These are phyloP conservation scores for Hestina assimilis DNA, from an alignment of 1,140 invertebrate species.

Conservation along the genomic window DNA sequence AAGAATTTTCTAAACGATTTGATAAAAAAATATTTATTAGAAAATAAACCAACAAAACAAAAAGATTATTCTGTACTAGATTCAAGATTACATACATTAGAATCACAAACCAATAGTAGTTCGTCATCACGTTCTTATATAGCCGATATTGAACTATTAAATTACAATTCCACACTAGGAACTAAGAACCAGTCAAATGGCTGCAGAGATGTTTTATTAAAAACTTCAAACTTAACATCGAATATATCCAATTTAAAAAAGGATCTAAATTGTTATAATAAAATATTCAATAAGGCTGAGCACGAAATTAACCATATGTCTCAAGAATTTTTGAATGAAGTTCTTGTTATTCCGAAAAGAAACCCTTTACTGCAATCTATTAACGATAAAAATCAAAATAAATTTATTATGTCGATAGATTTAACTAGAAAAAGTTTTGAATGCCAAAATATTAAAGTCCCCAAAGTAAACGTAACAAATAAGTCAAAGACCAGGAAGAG, in stretches of 20 bases:
- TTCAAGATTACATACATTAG: constrained; percentile 47
- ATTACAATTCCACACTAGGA: constrained; percentile 25
- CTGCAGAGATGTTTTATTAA: constrained; percentile 3
- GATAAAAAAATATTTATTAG: constrained; percentile 52
- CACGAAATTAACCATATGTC: too few relatives aligned
- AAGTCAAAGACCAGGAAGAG: background rate
- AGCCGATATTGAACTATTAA: constrained; percentile 34
- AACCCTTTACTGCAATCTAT: too few relatives aligned
- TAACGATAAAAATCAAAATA: constrained; percentile 12
- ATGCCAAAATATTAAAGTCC: background rate
- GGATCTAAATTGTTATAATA: too few relatives aligned
- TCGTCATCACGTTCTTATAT: constrained; percentile 50
- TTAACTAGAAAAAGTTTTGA: constrained; percentile 23
- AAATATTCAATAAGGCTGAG: too few relatives aligned
- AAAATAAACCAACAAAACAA: constrained; percentile 47
- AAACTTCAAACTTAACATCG: background rate
- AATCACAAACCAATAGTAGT: constrained; percentile 26
- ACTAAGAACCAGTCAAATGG: constrained; percentile 16
- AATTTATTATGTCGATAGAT: constrained; percentile 25
- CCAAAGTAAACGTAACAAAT: background rate
- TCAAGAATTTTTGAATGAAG: too few relatives aligned
- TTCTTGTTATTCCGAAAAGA: too few relatives aligned
- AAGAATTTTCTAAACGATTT: constrained; percentile 50
- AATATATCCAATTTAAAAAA: too few relatives aligned
- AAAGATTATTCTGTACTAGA: constrained; percentile 51